Conservation (phyloP, 2,113 vertebrate genomes). For the Corythoichthys haematopterus region DNA sequence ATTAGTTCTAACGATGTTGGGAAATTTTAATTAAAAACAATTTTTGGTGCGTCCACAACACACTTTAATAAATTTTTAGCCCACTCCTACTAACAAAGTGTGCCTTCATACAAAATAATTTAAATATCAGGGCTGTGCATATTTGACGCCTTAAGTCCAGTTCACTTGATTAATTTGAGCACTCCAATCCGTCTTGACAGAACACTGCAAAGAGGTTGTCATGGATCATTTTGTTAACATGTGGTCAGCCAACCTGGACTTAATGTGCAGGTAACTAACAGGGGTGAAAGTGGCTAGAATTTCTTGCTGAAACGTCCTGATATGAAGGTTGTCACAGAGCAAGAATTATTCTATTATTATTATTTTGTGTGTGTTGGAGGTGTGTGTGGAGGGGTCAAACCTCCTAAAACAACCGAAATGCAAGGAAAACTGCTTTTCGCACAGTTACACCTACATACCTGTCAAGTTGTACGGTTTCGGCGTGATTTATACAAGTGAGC, state of each 20-base stretch:
- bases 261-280: neutral
- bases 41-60: neutral
- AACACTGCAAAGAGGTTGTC: neutral
- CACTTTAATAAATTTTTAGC: neutral
- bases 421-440: no score
- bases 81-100: neutral
- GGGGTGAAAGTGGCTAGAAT: neutral
- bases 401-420: no score
- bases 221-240: neutral
- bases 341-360: no score
- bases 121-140: neutral
- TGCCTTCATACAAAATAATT: no score
- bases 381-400: no score
- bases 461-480: no score
- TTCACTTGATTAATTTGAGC: neutral
- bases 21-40: neutral
- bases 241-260: neutral
- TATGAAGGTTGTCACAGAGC: no score
- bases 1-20: neutral
- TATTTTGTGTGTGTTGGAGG: no score
- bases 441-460: no score
- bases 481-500: no score
- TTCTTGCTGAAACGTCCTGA: neutral
- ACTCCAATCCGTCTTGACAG: neutral
- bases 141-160: neutral